Conservation (phyloP, 2,797 vertebrate species). For the Borostomias antarcticus region DNA sequence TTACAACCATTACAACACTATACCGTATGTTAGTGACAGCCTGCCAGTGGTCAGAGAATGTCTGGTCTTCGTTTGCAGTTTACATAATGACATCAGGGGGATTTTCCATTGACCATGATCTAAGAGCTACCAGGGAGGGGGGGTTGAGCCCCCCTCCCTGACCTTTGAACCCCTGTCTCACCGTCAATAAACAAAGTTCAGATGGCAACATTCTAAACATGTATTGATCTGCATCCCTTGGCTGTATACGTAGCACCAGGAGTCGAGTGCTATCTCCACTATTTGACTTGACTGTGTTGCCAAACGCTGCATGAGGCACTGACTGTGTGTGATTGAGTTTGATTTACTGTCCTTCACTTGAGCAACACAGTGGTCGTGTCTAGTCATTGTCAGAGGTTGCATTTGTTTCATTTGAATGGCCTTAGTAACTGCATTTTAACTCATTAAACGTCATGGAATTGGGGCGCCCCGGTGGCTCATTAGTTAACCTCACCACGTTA, state of each 20-base stretch:
- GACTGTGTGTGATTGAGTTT: background rate
- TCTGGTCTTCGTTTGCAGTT: background rate
- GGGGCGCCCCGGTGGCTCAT: too few relatives aligned
- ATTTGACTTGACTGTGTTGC: slow-evolving; percentile 32
- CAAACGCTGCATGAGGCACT: slow-evolving; percentile 21
- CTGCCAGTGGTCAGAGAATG: background rate
- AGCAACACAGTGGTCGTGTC: background rate
- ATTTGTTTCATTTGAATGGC: slow-evolving; percentile 16
- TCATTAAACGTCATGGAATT: background rate
- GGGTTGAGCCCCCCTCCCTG: slow-evolving; percentile 9
- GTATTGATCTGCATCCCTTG: slow-evolving; percentile 33
- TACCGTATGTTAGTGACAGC: background rate
- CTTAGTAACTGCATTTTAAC: background rate
- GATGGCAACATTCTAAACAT: slow-evolving; percentile 25
- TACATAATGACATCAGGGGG: background rate
- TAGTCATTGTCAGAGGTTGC: slow-evolving; percentile 7
- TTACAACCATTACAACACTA: background rate
- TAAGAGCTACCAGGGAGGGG: background rate
- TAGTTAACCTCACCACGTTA: too few relatives aligned
- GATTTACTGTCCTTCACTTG: background rate
- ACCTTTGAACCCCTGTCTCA: slow-evolving; percentile 40
- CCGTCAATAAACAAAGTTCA: slow-evolving; percentile 32
- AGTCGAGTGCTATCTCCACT: slow-evolving; percentile 17
- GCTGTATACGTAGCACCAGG: slow-evolving; percentile 11
- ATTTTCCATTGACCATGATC: slow-evolving; percentile 1